Conservation (phyloP, 1,140 invertebrate species). For the Thaumetopoea pityocampa region DNA sequence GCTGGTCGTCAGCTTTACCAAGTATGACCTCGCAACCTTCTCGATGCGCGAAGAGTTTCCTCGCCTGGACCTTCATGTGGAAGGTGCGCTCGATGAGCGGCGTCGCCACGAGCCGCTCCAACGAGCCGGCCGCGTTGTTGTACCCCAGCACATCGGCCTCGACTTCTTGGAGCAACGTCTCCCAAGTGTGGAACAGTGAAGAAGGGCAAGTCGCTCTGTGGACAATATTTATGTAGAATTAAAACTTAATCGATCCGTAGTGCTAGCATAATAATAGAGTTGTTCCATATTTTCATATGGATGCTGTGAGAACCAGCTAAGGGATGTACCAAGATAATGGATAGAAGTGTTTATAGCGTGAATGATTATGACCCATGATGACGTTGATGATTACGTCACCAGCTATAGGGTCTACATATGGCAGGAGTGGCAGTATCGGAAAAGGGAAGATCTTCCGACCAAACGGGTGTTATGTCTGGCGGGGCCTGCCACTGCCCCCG, state of each 20-base stretch:
- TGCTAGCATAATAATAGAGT: background rate
- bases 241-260: background rate
- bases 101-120: constrained; percentile 87
- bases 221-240: constrained; percentile 10
- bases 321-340: too few species aligned
- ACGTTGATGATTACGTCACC: too few species aligned
- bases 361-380: too few species aligned
- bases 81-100: constrained; percentile 93
- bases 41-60: constrained; percentile 93
- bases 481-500: too few species aligned
- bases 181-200: constrained; percentile 93
- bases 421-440: too few species aligned
- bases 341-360: too few species aligned
- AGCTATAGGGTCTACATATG: too few species aligned
- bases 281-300: background rate
- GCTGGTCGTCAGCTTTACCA: constrained; percentile 91
- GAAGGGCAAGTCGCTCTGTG: constrained; percentile 86
- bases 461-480: too few species aligned
- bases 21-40: constrained; percentile 94
- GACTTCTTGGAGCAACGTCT: constrained; percentile 92
- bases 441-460: too few species aligned
- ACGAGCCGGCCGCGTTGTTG: constrained; percentile 89
- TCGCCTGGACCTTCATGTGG: constrained; percentile 93
- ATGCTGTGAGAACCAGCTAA: too few species aligned
- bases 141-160: constrained; percentile 94